Conservation (phyloP, 2,888 invertebrate genomes). For the Odontothrips loti region DNA sequence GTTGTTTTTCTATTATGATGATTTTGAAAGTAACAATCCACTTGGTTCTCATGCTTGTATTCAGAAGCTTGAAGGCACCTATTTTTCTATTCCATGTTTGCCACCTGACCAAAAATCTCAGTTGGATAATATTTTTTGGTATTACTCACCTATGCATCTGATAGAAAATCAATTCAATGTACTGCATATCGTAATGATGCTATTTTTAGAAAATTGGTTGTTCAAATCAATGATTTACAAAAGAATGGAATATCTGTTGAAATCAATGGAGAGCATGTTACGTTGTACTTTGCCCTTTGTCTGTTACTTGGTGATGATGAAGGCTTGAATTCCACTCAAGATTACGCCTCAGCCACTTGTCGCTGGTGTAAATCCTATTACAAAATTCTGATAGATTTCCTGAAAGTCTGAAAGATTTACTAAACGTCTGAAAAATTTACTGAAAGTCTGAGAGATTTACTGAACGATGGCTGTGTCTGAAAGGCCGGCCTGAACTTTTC, state of each 20-base stretch:
- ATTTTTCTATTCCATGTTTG: constrained; percentile 33
- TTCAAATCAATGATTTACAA: background rate
- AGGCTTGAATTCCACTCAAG: background rate
- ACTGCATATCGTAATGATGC: constrained; percentile 1
- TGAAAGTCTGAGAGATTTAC: too few relatives aligned
- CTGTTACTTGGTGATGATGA: background rate
- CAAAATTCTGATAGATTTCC: too few relatives aligned
- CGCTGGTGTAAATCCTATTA: too few relatives aligned
- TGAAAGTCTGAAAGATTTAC: too few relatives aligned
- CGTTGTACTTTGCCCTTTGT: background rate
- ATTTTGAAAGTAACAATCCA: constrained; percentile 36
- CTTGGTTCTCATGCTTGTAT: constrained; percentile 36
- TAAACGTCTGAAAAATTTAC: too few relatives aligned
- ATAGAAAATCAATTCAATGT: background rate
- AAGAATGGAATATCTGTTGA: background rate
- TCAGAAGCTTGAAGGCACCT: constrained; percentile 35
- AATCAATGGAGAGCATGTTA: background rate
- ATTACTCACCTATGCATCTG: constrained; percentile 28
- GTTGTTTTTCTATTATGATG: constrained; percentile 35
- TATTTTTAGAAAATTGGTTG: constrained; percentile 32
- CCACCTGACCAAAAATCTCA: constrained; percentile 34
- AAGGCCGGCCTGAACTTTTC: too few relatives aligned
- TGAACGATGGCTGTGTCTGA: too few relatives aligned
- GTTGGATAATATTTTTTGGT: constrained; percentile 34
- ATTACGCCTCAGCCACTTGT: background rate